Base-by-base conservation (phyloP, 2,888 invertebrate genomes). In the Eledona agricola region DNA sequence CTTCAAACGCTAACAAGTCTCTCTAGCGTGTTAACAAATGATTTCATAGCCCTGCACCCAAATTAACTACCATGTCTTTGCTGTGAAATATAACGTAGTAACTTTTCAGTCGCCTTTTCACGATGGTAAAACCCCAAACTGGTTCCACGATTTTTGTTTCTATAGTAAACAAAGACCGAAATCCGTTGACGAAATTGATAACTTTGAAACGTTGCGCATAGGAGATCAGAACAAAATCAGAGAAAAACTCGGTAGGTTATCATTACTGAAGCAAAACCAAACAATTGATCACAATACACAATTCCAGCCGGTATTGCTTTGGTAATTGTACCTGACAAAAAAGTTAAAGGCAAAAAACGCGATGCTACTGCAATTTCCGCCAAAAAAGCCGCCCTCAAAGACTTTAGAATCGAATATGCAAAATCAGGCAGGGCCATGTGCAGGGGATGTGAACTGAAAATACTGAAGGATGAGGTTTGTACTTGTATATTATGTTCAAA, bases 131-230 rank as follows among this genome's bases (percentile, higher is more conserved):
- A 83, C 86, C 63, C 84, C 93, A 0, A 86, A 88, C 65, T 97
- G 96, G 96, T 90, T 87, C 71, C 96, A 97, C 77, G 82, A 84
- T 52, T 78, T 80, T 1, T 97, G 97, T 72, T 96, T 97, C 74
- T 96, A 96, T 71, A 77, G 78, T 9, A 89, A 91, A 70, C 89
- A 90, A 62, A 82, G 87, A 1, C 92, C 93, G 0, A 79, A 82
- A 49, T 80, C 83, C 12, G 81, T 82, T 0, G 86, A 84, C 16
- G 95, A 96, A 55, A 90, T 97, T 64, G 87, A 81, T 6, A 83
- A 91, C 68, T 90, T 86, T 69, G 89, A 90, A 69, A 84, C 84
- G 55, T 79, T 97, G 13, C 83, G 90, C 55, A 85, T 85, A 79
- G 86, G 85, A 23, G 96, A 97, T 77, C 96, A 97, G 74, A 82